Conservation (phyloP, 2,888 invertebrate genomes). For the Germaria angustata region DNA sequence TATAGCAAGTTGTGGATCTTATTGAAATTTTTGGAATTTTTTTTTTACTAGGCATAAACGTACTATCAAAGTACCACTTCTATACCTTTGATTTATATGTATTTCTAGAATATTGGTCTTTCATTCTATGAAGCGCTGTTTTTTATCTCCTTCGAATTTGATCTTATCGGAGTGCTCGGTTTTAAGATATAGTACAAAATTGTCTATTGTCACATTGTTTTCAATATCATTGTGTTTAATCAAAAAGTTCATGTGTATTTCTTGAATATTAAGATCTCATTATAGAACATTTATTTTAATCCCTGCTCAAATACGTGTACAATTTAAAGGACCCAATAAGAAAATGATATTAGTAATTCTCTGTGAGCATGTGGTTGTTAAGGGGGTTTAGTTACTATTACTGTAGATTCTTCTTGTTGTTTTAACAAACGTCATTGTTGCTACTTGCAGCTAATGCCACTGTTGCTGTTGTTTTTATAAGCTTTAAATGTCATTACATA, state of each 20-base stretch:
- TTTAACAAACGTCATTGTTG: conserved; percentile 31
- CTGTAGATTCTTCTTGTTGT: conserved; percentile 23
- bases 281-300: background rate
- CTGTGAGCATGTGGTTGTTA: background rate
- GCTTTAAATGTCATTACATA: conserved; percentile 61
- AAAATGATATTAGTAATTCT: conserved; percentile 13
- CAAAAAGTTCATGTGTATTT: background rate
- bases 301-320: conserved; percentile 1
- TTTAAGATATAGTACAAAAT: too few species aligned
- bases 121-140: too few species aligned
- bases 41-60: too few species aligned
- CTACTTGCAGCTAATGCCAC: background rate
- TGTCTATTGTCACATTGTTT: too few species aligned
- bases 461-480: conserved; percentile 27
- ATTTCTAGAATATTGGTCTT: too few species aligned
- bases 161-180: too few species aligned
- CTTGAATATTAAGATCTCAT: background rate
- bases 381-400: background rate
- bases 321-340: conserved; percentile 23
- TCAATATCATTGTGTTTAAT: too few species aligned
- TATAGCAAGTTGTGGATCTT: too few species aligned
- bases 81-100: too few species aligned
- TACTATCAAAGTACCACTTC: too few species aligned
- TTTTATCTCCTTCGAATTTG: too few species aligned
- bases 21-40: too few species aligned